Evolutionary conservation across 2,888 invertebrate genomes (phyloP).

Genomic region (Periphyllus acericola): DNA sequence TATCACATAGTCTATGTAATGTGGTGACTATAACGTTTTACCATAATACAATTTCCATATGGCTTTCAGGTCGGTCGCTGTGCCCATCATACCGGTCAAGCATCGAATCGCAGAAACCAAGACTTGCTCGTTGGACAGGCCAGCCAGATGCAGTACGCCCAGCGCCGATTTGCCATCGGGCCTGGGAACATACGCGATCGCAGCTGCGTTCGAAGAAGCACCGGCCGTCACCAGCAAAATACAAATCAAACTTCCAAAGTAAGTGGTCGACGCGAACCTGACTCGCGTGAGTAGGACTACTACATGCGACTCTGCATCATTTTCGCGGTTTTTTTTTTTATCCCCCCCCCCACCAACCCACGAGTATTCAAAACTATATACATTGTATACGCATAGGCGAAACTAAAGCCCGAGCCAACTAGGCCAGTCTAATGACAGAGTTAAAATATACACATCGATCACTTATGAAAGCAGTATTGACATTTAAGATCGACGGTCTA

Average conservation of each 20-base stretch:
- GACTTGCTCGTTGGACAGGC: conserved; percentile 79
- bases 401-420: too few relatives aligned
- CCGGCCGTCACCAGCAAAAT: conserved; percentile 72
- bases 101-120: conserved; percentile 73
- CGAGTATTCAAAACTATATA: too few relatives aligned
- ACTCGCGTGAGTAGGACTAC: too few relatives aligned
- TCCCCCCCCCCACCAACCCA: too few relatives aligned
- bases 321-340: too few relatives aligned
- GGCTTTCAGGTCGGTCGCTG: conserved; percentile 73
- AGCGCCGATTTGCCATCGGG: conserved; percentile 78
- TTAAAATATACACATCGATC: too few relatives aligned
- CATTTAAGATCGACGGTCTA: too few relatives aligned
- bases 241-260: conserved; percentile 76
- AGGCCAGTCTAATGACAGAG: too few relatives aligned
- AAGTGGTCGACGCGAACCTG: conserved; percentile 15
- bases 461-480: too few relatives aligned
- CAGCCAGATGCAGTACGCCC: conserved; percentile 30
- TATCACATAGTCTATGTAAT: too few relatives aligned
- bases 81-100: conserved; percentile 84
- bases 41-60: not conserved
- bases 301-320: too few relatives aligned
- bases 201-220: conserved; percentile 65
- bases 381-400: too few relatives aligned
- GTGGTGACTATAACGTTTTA: not conserved
- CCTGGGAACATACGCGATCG: conserved; percentile 75